Base-by-base conservation (phyloP, 2,888 invertebrate species). In the Cataglyphis rosenhaueri region DNA sequence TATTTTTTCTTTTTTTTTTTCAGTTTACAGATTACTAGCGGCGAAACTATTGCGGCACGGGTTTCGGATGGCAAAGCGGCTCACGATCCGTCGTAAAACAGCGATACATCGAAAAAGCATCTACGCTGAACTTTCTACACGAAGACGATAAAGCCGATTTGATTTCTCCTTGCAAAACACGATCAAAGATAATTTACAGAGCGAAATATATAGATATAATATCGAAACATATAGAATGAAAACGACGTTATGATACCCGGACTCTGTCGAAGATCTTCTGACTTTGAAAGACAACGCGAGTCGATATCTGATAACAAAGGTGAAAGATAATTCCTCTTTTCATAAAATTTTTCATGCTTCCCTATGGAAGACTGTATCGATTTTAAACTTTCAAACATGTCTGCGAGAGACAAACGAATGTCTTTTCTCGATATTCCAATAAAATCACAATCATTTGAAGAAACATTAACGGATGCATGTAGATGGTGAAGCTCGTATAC, bases 41-140 rank as follows among this genome's bases (percentile, higher is more conserved):
- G 18, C 8, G 25, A 61, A 64, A 48, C 59, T 10, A 29, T 5
- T 35, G 18, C 81, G 35, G 29, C 18, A 38, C 6, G 38, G 1
- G 52, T n/a, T 18, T 25, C 70, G 68, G 3, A 61, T 74, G 48
- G 83, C 82, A 79, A 65, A 18, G 29, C 38, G 8, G 44, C 48
- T 70, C 57, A 25, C 65, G 44, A 29, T 35, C 57, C 65, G 66
- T 21, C 59, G 41, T 73, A 59, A 70, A 70, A 81, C 44, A 35
- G 44, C 66, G 81, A 75, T 59, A 66, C 68, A 52, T 35, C 57
- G 81, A 79, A 88, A 74, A 83, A 85, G 82, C 71, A 55, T 66
- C 12, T 61, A 79, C 41, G 55, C 55, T 8, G 44, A 70, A 41
- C 52, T 81, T 12, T 59, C 78, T 21, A 21, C 10, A 6, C 52